A percentile compares a stretch with the other conserved stretches of the same genome.
Evolutionary conservation across 2,797 vertebrate species (phyloP).

Genomic region (Falco cherrug): DNA sequence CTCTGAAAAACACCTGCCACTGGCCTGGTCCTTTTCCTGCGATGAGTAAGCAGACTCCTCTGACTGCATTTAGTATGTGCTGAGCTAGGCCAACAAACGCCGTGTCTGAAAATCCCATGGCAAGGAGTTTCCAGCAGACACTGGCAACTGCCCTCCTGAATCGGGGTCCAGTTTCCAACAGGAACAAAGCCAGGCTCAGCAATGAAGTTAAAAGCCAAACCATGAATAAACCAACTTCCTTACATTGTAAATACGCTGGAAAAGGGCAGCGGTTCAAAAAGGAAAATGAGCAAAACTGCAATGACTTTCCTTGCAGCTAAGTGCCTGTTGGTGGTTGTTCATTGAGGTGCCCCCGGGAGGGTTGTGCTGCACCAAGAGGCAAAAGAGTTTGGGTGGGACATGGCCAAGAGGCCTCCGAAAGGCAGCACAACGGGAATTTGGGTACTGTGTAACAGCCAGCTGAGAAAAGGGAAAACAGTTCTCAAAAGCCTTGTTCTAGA

Average conservation of each 20-base stretch:
- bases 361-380: background rate
- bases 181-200: conserved; percentile 37
- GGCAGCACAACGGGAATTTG: background rate
- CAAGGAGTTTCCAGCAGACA: conserved; percentile 33
- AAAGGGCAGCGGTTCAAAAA: conserved; percentile 32
- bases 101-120: background rate
- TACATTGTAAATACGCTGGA: conserved; percentile 17
- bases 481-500: background rate
- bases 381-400: background rate
- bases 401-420: background rate
- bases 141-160: conserved; percentile 7
- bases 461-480: background rate
- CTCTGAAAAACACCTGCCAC: background rate
- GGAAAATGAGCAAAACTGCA: background rate
- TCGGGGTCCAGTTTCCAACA: background rate
- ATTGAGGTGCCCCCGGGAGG: background rate
- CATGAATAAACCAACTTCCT: conserved; percentile 43
- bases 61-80: background rate
- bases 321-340: background rate
- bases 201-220: conserved; percentile 16
- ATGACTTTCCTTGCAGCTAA: background rate
- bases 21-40: background rate
- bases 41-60: background rate
- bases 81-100: background rate
- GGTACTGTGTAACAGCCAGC: rapidly evolving